Conservation (phyloP, 2,888 invertebrate species). For the Cecidostiba fungosa region DNA sequence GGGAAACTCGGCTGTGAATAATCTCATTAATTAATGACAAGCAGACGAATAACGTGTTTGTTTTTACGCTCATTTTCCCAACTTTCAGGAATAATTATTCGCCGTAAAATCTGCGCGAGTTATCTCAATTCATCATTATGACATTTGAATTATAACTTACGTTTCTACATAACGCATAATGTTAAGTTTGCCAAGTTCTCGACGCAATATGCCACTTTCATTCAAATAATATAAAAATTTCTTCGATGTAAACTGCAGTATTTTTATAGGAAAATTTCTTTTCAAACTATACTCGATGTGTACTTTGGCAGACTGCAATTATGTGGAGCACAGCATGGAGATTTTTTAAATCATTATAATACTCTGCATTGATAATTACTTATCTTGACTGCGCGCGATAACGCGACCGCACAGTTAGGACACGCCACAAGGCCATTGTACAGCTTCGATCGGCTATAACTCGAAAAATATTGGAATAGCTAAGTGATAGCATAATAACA, state of each 20-base stretch:
- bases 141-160: not conserved
- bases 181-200: no score
- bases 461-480: not conserved
- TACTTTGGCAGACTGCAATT: no score
- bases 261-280: no score
- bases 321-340: no score
- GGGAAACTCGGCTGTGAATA: not conserved
- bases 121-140: not conserved
- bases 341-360: no score
- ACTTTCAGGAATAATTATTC: conserved; percentile 12
- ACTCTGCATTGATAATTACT: not conserved
- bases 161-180: not conserved
- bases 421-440: not conserved
- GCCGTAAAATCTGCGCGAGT: not conserved
- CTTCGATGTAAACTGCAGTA: no score
- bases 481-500: no score
- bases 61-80: conserved; percentile 1
- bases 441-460: not conserved
- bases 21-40: conserved; percentile 45
- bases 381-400: not conserved
- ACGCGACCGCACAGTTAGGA: not conserved
- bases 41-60: conserved; percentile 9
- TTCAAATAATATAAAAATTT: no score
- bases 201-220: no score
- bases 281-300: no score